Base-by-base conservation (phyloP, 2,888 invertebrate species). In the Conus canariensis region DNA sequence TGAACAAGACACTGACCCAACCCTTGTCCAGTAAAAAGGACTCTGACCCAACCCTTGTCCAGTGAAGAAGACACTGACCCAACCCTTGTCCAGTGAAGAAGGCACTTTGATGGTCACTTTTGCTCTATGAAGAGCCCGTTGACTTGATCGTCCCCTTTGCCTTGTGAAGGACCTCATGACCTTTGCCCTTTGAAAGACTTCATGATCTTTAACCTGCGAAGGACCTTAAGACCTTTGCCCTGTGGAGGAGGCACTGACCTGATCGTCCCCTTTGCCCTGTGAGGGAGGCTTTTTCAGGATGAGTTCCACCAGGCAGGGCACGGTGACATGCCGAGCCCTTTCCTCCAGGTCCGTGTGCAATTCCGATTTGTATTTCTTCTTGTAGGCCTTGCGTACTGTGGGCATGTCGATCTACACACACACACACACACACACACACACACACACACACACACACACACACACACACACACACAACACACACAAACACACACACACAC, bases 331-430 rank as follows among this genome's bases (percentile, higher is more conserved):
- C 59, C 93, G 92, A 90, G 93, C 93, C 83, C 93, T 93, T 85
- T 91, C 91, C 89, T 92, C 91, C 9, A 95, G 93, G 90, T 94
- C 95, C 30, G 94, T 94, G 59, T 92, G 91, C 59, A 95, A 89
- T 59, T 95, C 94, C 16, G 92, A 91, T 90, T 92, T 92, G 90
- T 94, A 95, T 85, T 93, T 93, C 91, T 94, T 94, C 92, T 94
- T 95, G 93, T 95, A 95, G 0, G 93, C 93, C 90, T 94, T 94
- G 88, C 94, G 92, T 7, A 95, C 92, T 2, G 90, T 92, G 8
- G 93, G 94, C 94, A 95, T 94, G 88, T 95, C 95, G 92, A 94
- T 92, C 95, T 95, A 90, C 56, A 19, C 56, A 25, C 16, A 30
- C 22, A 83, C 83, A 58, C 22, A 58, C 58, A 83, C 80, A 45